Evolutionary conservation across 2,888 invertebrate species (phyloP), one percentile per base, ranked within the genome.

Genomic region (Hyppa rectilinea): DNA sequence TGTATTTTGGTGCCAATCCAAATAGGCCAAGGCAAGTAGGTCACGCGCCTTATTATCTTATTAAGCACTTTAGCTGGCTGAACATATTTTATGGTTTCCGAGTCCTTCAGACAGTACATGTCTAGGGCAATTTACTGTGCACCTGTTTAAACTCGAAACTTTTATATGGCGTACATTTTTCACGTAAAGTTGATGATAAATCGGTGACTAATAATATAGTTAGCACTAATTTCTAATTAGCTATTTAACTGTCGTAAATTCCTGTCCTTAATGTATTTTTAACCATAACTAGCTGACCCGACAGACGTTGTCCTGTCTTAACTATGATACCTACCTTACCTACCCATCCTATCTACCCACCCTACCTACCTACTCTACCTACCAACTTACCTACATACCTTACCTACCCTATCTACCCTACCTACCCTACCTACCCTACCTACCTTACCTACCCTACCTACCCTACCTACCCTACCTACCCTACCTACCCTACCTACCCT

Each of bases 11-110:
- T 43, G 36, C 1, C 4, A 14, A 9, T 36, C 76, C 40, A 66
- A 75, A 75, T 75, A 40, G 26, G 45, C 53, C 53, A 71, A 55
- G 65, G 75, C 26, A n/a, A 34, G 6, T 47, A 40, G 45, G 45
- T 26, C 36, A 74, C 20, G 29, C 7, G 23, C 10, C 17, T 38
- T 75, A 34, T 40, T 34, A 53, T 55, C 47, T 67, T 64, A 53
- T n/a, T 47, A 40, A 55, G 34, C 40, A 29, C 12, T 20, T 55
- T 23, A 23, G 36, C 17, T 43, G 40, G 14, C 36, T 63, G 50
- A 20, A 34, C 14, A 43, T n/a, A 40, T 29, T n/a, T n/a, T 10
- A 20, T 34, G 29, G 47, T 47, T 55, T 69, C 31, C 10, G 70
- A 34, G 23, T 17, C 36, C 20, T 43, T 70, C 38, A 17, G 40